Evolutionary conservation across 2,113 vertebrate species (phyloP), one percentile per base, ranked within the genome.

Genomic region (Willisornis vidua): DNA sequence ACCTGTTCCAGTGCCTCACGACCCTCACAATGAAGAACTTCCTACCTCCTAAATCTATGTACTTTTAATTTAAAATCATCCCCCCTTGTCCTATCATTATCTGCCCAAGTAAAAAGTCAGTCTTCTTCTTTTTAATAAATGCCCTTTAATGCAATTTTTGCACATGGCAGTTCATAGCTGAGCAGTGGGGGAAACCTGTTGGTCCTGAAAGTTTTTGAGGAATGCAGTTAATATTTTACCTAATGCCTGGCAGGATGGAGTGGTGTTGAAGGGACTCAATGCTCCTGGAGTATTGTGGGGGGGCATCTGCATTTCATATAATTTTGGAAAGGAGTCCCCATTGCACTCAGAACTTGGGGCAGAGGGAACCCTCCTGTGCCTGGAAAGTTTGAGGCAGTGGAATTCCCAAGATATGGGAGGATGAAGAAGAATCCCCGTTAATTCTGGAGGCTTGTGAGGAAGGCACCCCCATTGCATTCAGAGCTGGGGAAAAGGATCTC

Each of bases 1-100:
- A 0, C 20, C 29, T 24, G 31, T 37, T 26, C 43, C 51, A 45
- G 9, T 14, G 22, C 12, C 37, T 45, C 26, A 0, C 6, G 9
- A 59, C 4, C 19, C 5, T 39, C 12, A 54, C 48, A 49, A 18
- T 12, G 25, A 49, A 77, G 12, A 7, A 43, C 28, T 84, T 43
- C 2, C 12, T 43, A 43, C 28, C 77, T 43, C 2, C 12, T 43
- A 43, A 71, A 63, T 52, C 26, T 22, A 52, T 52, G 14, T 26
- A 29, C 15, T 62, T 62, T 19, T 23, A 55, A 18, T 37, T 49
- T 19, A 12, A 19, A 57, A 71, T 31, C 35, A 28, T 26, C 39
- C 35, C 35, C 35, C 24, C 24, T 8, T 17, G 24, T 57, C 20
- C 9, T 33, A 19, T 28, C 1, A 2, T 29, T 31, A 4, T 13